A percentile compares a stretch with the other conserved stretches of the same genome.
These are phyloP conservation scores for Acromyrmex charruanus DNA, from an alignment of 1,140 invertebrate species.

Conservation along the genomic window DNA sequence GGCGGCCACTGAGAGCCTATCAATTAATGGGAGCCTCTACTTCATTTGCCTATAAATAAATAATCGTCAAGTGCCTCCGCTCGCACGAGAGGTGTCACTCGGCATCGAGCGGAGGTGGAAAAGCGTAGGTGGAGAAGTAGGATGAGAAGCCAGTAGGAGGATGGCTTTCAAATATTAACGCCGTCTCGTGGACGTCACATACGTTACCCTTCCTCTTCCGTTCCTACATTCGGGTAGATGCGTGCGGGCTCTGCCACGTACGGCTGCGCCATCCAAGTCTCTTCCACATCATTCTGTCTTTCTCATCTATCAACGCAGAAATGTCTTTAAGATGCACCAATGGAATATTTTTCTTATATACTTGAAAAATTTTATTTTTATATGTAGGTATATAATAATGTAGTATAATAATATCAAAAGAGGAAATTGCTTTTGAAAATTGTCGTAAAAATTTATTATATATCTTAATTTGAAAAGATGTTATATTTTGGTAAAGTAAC, in stretches of 20 bases:
- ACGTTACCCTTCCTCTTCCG: slow-evolving; percentile 74
- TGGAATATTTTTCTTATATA: neutral
- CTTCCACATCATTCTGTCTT: slow-evolving; percentile 31
- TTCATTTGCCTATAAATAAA: slow-evolving; percentile 85
- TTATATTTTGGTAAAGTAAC: neutral
- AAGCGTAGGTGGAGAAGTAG: slow-evolving; percentile 57
- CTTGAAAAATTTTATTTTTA: neutral
- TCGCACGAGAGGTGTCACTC: slow-evolving; percentile 74
- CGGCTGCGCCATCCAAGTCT: slow-evolving; percentile 47
- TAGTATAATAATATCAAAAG: neutral
- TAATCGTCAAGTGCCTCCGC: slow-evolving; percentile 80
- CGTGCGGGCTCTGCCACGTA: slow-evolving; percentile 61
- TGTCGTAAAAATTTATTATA: neutral
- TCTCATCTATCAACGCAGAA: slow-evolving; percentile 44
- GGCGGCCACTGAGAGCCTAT: slow-evolving; percentile 84
- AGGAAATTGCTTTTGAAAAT: neutral
- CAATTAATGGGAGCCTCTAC: slow-evolving; percentile 84
- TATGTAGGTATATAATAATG: too few relatives aligned
- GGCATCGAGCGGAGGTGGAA: slow-evolving; percentile 65
- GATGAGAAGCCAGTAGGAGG: slow-evolving; percentile 71
- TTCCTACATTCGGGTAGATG: slow-evolving; percentile 68
- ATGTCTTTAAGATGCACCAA: slow-evolving; percentile 22
- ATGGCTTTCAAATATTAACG: slow-evolving; percentile 79
- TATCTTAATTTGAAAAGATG: neutral
- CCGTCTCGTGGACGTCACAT: slow-evolving; percentile 78